Evolutionary conservation across 2,888 invertebrate species (phyloP), one percentile per base, ranked within the genome.

Genomic region (Tetranychus truncatus): DNA sequence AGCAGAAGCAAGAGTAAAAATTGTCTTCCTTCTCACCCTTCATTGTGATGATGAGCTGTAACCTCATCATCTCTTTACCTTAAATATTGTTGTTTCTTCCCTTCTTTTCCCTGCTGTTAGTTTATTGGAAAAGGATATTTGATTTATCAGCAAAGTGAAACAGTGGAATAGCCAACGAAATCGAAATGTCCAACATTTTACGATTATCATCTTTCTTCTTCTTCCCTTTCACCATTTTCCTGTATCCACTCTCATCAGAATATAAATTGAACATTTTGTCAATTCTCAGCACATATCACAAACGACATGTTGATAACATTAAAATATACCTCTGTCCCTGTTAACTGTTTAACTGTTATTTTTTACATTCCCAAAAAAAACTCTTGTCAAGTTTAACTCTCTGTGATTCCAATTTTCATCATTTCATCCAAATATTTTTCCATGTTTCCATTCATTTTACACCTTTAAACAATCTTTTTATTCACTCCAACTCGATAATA

Each of bases 261-360:
- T 55, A 55, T 55, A 55, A 55, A 55, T 55, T 55, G 55, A 55
- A 55, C 55, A 55, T 55, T 55, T 55, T 55, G 55, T 55, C 55
- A 55, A 55, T 55, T 55, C 55, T 3, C 9, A 55, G 55, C 55
- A 55, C 55, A 55, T 55, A 55, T 15, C 15, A 55, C 2, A 4
- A 55, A 55, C 55, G 11, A 34, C 34, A 34, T 34, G 34, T 34
- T 34, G 34, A 34, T 34, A 34, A 34, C 34, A 34, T 34, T 34
- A 34, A 55, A 55, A 55, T 55, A 55, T 15, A 55, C 55, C 15
- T 55, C 15, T 55, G 15, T 55, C 7, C 2, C 2, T 6, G 55
- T 55, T 55, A 55, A 55, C 55, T 55, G 1, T 55, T 55, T 55
- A 9, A 55, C 9, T 15, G 7, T 55, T 55, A 55, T 15, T 15